Percentiles rank a stretch among this genome's conserved stretches.
Evolutionary conservation across 2,888 invertebrate genomes (phyloP).

Genomic region (Oligia latruncula): DNA sequence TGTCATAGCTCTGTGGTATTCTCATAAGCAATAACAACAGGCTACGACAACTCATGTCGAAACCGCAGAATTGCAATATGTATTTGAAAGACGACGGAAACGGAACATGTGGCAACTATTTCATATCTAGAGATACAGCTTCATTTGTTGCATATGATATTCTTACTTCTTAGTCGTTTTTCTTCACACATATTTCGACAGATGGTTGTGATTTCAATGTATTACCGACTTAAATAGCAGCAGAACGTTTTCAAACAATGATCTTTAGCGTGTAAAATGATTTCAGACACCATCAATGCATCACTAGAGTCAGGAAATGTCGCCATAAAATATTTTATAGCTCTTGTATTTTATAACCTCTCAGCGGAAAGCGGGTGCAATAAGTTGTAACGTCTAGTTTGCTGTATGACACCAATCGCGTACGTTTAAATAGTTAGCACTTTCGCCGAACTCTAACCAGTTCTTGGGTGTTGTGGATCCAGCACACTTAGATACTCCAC

Average conservation of each 20-base stretch:
- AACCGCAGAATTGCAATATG: constrained; percentile 69
- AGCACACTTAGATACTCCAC: constrained; percentile 31
- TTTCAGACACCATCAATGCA: constrained; percentile 33
- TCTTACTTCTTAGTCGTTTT: constrained; percentile 19
- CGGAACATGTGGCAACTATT: constrained; percentile 70
- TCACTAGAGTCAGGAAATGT: constrained; percentile 32
- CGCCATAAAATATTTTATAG: constrained; percentile 56
- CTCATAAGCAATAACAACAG: constrained; percentile 62
- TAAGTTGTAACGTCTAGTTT: constrained; percentile 46
- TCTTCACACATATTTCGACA: background rate
- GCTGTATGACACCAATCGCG: constrained; percentile 34
- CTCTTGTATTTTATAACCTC: constrained; percentile 47
- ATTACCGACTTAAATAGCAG: background rate
- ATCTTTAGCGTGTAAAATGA: constrained; percentile 14
- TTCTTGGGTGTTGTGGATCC: constrained; percentile 24
- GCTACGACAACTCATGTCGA: constrained; percentile 44
- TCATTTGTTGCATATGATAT: constrained; percentile 18
- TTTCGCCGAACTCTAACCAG: constrained; percentile 52
- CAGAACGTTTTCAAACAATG: constrained; percentile 16
- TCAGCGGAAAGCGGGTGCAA: constrained; percentile 39
- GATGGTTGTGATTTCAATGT: constrained; percentile 8
- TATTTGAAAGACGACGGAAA: constrained; percentile 67
- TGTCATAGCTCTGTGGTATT: constrained; percentile 46
- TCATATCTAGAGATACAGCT: constrained; percentile 38
- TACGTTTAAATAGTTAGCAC: constrained; percentile 43